Conservation (phyloP, 2,797 vertebrate genomes). For the Poecilia gillii region DNA sequence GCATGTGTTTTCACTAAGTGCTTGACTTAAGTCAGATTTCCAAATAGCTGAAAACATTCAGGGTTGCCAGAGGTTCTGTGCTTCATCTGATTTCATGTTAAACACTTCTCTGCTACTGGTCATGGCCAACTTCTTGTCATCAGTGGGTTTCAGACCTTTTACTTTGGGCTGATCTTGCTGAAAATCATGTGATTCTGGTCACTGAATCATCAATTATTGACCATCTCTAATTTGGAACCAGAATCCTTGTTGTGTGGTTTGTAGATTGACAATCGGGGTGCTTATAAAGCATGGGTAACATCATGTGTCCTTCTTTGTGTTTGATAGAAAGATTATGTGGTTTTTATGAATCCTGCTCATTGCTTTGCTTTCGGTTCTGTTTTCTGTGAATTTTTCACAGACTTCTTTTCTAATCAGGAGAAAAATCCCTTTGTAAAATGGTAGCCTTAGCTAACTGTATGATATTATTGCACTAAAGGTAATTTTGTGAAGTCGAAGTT, state of each 20-base stretch:
- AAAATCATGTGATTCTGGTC: not conserved
- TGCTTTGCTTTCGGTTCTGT: not conserved
- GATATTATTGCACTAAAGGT: not conserved
- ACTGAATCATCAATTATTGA: not conserved
- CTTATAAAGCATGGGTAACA: not conserved
- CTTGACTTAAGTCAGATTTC: not conserved
- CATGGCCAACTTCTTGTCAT: not conserved
- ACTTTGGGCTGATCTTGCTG: not conserved
- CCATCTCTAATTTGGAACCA: not conserved
- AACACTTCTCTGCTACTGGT: not conserved
- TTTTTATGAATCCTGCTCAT: not conserved
- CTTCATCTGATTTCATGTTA: not conserved
- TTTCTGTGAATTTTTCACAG: not conserved
- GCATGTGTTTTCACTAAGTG: no score
- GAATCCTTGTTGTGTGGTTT: not conserved
- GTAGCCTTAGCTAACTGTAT: not conserved
- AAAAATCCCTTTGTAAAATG: not conserved
- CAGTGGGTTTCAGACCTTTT: not conserved
- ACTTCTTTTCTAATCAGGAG: not conserved
- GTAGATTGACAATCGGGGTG: not conserved
- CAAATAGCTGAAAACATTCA: not conserved
- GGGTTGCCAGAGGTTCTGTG: not conserved
- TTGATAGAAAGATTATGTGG: not conserved
- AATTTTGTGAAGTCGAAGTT: not conserved
- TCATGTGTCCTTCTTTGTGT: not conserved